phyloP scores from a whole-genome alignment of 2,888 invertebrate species.

The Cepaea hortensis region DNA sequence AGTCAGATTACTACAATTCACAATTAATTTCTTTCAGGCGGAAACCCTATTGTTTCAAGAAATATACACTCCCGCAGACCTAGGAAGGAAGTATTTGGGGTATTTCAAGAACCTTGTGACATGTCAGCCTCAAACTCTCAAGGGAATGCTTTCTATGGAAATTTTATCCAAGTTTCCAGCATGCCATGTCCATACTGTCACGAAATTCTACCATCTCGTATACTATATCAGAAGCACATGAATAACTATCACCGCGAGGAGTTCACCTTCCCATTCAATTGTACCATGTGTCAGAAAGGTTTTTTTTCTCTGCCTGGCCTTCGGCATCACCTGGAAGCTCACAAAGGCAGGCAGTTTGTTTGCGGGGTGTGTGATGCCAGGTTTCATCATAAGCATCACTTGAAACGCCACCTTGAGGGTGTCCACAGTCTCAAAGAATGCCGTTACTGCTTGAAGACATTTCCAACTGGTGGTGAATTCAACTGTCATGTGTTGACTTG shows the following conservation, averaged over 20 bases:
- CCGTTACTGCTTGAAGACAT: constrained; percentile 21
- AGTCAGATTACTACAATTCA: constrained; percentile 14
- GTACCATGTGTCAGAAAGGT: constrained; percentile 41
- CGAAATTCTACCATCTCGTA: constrained; percentile 17
- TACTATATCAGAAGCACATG: constrained; percentile 43
- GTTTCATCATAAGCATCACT: constrained; percentile 45
- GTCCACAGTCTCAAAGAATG: constrained; percentile 38
- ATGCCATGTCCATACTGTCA: constrained; percentile 21
- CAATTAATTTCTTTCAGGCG: constrained; percentile 29
- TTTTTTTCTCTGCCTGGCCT: constrained; percentile 35
- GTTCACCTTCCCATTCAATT: constrained; percentile 33
- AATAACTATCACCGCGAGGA: constrained; percentile 37
- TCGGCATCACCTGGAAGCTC: constrained; percentile 41
- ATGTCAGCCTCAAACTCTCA: not conserved
- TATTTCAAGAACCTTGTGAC: not conserved
- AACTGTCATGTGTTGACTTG: constrained; percentile 40
- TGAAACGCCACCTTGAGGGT: constrained; percentile 39
- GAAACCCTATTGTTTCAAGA: constrained; percentile 17
- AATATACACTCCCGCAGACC: constrained; percentile 5
- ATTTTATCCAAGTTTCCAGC: not conserved
- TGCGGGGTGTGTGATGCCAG: constrained; percentile 40
- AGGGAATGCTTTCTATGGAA: constrained; percentile 3
- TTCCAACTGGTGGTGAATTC: constrained; percentile 23
- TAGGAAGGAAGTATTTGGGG: not conserved
- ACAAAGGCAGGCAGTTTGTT: constrained; percentile 38